These are phyloP conservation scores for Zingel zingel DNA, from an alignment of 2,113 vertebrate genomes.

Conservation along the genomic window DNA sequence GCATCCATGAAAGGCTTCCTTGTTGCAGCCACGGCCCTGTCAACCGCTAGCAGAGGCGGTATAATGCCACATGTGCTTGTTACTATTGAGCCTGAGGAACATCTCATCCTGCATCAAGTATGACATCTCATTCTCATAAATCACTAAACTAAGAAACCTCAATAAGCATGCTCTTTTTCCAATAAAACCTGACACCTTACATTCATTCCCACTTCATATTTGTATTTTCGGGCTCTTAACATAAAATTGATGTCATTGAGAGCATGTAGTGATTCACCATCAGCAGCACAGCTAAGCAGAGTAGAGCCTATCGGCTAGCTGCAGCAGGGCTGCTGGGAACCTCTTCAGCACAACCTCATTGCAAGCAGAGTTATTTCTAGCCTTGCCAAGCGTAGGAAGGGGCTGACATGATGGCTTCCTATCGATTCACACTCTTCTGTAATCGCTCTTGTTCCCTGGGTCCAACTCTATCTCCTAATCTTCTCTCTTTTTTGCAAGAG, in stretches of 20 bases:
- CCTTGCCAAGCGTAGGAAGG: constrained; percentile 72
- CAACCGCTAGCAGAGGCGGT: constrained; percentile 13
- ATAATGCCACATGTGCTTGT: constrained; percentile 1
- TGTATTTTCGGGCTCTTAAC: constrained; percentile 31
- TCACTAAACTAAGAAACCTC: not conserved
- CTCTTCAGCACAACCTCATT: constrained; percentile 76
- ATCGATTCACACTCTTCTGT: constrained; percentile 82
- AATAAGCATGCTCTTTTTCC: not conserved
- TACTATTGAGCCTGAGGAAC: not conserved
- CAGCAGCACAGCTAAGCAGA: constrained; percentile 42
- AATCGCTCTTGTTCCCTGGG: constrained; percentile 67
- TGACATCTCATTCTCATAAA: not conserved
- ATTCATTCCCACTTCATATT: constrained; percentile 23
- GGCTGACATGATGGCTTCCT: constrained; percentile 80
- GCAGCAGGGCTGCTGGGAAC: constrained; percentile 72
- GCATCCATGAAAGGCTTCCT: constrained; percentile 65
- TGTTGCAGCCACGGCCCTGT: constrained; percentile 42
- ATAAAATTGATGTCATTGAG: constrained; percentile 54
- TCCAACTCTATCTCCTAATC: constrained; percentile 54
- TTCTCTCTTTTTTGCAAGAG: constrained; percentile 34
- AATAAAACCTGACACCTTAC: constrained; percentile 15
- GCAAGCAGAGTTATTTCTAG: constrained; percentile 76
- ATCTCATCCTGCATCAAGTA: constrained; percentile 18
- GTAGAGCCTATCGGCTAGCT: constrained; percentile 44
- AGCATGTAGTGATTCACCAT: constrained; percentile 61